Evolutionary conservation across 2,797 vertebrate species (phyloP).

Genomic region (Cirrhinus molitorella): DNA sequence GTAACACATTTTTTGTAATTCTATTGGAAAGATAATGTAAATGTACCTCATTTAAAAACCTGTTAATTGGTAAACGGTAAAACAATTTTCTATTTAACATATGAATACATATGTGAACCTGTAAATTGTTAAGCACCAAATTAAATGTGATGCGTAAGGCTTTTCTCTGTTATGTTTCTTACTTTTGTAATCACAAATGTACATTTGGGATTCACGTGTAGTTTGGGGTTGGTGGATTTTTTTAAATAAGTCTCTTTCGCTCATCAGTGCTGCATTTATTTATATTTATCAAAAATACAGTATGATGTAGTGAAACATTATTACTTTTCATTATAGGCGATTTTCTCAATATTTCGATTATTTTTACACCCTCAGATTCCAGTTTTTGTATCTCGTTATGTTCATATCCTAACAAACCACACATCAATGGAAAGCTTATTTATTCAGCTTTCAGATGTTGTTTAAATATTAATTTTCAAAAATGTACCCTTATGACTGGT

Average conservation of each 20-base stretch:
- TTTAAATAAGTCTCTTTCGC: background rate
- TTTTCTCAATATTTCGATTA: no score
- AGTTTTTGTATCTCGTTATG: no score
- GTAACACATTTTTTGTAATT: slow-evolving; percentile 11
- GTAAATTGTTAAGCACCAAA: background rate
- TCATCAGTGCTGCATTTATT: background rate
- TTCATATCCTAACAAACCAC: no score
- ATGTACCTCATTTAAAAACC: background rate
- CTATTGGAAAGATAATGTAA: background rate
- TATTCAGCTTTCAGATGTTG: no score
- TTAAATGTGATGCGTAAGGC: slow-evolving; percentile 10
- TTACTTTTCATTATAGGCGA: no score
- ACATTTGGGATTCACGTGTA: background rate
- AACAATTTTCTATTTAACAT: slow-evolving; percentile 1
- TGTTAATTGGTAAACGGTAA: background rate
- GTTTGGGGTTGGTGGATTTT: background rate
- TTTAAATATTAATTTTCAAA: no score
- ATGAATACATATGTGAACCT: background rate
- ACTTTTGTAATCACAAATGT: background rate
- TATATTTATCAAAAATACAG: background rate
- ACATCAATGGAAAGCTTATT: no score
- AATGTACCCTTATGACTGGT: no score
- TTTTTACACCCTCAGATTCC: no score
- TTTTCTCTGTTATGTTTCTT: background rate
- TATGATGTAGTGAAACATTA: background rate